phyloP scores from a whole-genome alignment of 92 coral and sea anemone species.

The Anthopleura xanthogrammica region DNA sequence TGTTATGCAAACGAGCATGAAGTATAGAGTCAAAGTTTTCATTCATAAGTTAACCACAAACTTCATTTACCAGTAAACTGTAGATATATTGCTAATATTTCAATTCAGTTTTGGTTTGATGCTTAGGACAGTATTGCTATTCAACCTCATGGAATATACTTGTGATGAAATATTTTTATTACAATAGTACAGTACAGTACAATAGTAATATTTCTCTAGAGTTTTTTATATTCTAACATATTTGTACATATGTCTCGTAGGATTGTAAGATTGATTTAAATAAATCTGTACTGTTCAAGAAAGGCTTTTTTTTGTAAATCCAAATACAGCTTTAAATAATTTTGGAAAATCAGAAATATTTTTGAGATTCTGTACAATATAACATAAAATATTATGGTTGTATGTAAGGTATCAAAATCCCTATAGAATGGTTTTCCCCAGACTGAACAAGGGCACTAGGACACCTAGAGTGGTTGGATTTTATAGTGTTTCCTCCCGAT shows the following conservation, averaged over 20 bases:
- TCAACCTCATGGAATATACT: too few relatives aligned
- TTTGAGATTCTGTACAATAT: too few relatives aligned
- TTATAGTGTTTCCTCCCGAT: too few relatives aligned
- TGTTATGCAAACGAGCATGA: neutral
- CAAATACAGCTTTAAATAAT: neutral
- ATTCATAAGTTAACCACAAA: neutral
- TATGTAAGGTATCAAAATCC: too few relatives aligned
- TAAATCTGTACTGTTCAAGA: slow-evolving; percentile 3
- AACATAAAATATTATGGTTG: too few relatives aligned
- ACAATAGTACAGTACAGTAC: neutral
- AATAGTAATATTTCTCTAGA: neutral
- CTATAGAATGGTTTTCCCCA: too few relatives aligned
- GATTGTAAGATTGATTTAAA: slow-evolving; percentile 2
- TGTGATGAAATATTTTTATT: neutral
- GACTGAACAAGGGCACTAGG: too few relatives aligned
- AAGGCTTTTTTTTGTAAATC: neutral
- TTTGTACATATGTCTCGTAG: slow-evolving; percentile 2
- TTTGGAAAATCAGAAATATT: too few relatives aligned
- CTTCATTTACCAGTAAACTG: too few relatives aligned
- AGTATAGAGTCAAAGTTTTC: neutral
- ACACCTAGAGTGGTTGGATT: too few relatives aligned
- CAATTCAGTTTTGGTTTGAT: neutral
- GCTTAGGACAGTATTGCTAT: too few relatives aligned
- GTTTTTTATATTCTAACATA: neutral
- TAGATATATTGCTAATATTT: too few relatives aligned